Conservation (phyloP, 1,140 invertebrate species). For the Saccostrea cuccullata region DNA sequence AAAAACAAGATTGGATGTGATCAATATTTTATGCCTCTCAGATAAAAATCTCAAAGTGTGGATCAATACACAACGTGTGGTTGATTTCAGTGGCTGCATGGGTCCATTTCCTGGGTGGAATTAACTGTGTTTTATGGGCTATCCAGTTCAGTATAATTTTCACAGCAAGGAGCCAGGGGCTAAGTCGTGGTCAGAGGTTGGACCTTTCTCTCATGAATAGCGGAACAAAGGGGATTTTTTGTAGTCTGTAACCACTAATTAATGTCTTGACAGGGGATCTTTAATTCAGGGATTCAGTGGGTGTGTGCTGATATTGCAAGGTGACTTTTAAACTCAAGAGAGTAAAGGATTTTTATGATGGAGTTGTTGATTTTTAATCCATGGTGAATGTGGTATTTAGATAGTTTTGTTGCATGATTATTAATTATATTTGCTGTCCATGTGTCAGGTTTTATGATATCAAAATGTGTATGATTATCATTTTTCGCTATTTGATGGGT, state of each 20-base stretch:
- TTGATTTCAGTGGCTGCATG: background rate
- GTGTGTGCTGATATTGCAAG: background rate
- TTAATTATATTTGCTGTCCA: no score
- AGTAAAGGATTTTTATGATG: background rate
- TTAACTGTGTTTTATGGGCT: background rate
- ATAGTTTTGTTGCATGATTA: no score
- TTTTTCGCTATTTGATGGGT: no score
- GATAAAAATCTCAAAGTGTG: slow-evolving; percentile 5
- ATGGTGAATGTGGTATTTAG: background rate
- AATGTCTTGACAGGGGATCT: background rate
- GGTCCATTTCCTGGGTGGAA: background rate
- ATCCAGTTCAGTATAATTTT: background rate
- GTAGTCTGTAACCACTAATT: background rate
- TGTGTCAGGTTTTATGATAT: no score
- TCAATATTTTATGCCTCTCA: slow-evolving; percentile 32
- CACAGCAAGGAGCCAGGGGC: background rate
- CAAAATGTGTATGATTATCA: no score
- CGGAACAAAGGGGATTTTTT: background rate
- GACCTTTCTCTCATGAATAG: background rate
- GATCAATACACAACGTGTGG: slow-evolving; percentile 2
- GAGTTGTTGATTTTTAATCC: background rate
- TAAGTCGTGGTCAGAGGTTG: background rate
- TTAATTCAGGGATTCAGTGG: background rate
- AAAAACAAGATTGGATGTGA: slow-evolving; percentile 18
- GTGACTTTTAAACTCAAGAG: background rate